Evolutionary conservation across 1,140 invertebrate species (phyloP).

Genomic region (Wasmannia auropunctata): DNA sequence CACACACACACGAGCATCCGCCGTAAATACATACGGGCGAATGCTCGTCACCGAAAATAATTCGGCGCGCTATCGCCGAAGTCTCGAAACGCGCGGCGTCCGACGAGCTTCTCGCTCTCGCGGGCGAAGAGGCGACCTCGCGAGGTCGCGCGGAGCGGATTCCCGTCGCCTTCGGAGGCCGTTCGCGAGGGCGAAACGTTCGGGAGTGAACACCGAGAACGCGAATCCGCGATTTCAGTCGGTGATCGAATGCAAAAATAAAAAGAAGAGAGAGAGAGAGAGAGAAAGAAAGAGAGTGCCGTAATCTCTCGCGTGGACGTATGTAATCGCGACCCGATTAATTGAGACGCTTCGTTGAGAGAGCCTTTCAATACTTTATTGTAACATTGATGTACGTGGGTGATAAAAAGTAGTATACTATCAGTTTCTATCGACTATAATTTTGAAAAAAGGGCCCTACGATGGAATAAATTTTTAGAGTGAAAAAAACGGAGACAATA

Average conservation of each 20-base stretch:
- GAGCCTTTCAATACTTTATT: too few species aligned
- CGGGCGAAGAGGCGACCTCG: constrained; percentile 43
- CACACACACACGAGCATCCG: too few species aligned
- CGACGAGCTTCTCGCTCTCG: constrained; percentile 42
- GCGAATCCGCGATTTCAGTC: constrained; percentile 3
- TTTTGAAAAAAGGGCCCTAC: not conserved
- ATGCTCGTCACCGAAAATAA: constrained; percentile 72
- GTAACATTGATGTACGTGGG: not conserved
- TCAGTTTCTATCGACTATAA: not conserved
- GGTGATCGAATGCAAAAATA: not conserved
- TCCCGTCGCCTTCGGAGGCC: constrained; percentile 16
- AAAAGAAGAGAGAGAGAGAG: not conserved
- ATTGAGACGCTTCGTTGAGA: not conserved
- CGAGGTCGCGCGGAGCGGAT: constrained; percentile 28
- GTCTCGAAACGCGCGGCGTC: constrained; percentile 41
- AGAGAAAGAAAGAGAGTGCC: too few species aligned
- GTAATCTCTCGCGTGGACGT: not conserved
- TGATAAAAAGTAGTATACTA: not conserved
- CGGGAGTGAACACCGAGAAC: not conserved
- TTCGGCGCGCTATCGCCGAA: constrained; percentile 58
- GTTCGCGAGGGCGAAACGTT: not conserved
- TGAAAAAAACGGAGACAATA: not conserved
- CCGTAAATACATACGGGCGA: constrained; percentile 68
- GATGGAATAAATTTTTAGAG: not conserved
- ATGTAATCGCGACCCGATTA: not conserved